Percentiles rank a stretch among this genome's conserved stretches.
phyloP scores from a whole-genome alignment of 2,888 invertebrate genomes.

The Drosophila robusta region DNA sequence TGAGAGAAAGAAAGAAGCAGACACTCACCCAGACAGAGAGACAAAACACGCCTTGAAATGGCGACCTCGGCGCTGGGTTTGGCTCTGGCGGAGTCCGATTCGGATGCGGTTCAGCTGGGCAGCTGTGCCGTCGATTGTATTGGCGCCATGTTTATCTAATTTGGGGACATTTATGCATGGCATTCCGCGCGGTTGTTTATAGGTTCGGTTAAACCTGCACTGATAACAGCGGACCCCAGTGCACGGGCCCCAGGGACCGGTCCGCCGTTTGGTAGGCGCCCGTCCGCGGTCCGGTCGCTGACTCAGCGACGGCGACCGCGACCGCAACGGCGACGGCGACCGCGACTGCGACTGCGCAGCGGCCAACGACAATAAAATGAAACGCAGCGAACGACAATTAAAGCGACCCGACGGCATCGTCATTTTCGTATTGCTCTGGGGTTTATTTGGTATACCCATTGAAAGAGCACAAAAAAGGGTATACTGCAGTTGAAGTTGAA shows the following conservation, averaged over 20 bases:
- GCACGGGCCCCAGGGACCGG: slow-evolving; percentile 15
- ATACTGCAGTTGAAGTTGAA: background rate
- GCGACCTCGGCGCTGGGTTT: slow-evolving; percentile 45
- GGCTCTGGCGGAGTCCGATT: slow-evolving; percentile 11
- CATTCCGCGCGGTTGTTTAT: slow-evolving; percentile 85
- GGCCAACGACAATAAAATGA: slow-evolving; percentile 51
- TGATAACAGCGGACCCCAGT: slow-evolving; percentile 69
- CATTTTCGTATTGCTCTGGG: slow-evolving; percentile 41
- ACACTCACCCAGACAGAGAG: background rate
- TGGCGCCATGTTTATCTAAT: slow-evolving; percentile 85
- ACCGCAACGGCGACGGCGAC: background rate
- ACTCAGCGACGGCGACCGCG: slow-evolving; percentile 31
- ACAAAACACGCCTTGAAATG: slow-evolving; percentile 71
- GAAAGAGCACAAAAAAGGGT: background rate
- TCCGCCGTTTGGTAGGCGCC: slow-evolving; percentile 5
- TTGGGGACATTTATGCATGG: slow-evolving; percentile 85
- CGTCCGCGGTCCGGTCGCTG: slow-evolving; percentile 47
- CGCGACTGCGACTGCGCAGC: slow-evolving; percentile 45
- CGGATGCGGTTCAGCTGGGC: background rate
- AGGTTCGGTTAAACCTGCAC: slow-evolving; percentile 85
- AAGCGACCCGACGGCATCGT: slow-evolving; percentile 59
- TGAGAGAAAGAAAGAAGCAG: slow-evolving; percentile 27
- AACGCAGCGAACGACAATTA: slow-evolving; percentile 65
- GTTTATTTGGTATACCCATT: background rate
- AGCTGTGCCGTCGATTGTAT: slow-evolving; percentile 79